A percentile compares a stretch with the other conserved stretches of the same genome.
Evolutionary conservation across 1,140 invertebrate species (phyloP).

Genomic region (Saccostrea glomerata): DNA sequence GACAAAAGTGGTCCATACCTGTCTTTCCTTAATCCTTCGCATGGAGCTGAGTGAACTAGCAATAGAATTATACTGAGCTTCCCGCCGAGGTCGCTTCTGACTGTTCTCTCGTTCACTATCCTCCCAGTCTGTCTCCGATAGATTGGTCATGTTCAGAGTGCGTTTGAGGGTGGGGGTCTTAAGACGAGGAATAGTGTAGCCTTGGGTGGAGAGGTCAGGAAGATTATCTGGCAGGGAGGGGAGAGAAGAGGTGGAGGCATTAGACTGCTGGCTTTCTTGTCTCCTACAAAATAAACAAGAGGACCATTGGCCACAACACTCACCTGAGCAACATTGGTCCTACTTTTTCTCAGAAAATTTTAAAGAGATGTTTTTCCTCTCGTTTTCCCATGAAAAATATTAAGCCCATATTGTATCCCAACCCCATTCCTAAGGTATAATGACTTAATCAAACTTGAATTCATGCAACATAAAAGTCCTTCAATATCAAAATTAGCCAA

Average conservation of each 20-base stretch:
- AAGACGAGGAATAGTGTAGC: slow-evolving; percentile 61
- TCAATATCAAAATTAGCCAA: no score
- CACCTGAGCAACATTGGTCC: not conserved
- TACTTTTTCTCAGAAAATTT: not conserved
- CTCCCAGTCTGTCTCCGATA: slow-evolving; percentile 25
- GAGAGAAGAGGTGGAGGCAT: slow-evolving; percentile 64
- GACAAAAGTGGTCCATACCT: not conserved
- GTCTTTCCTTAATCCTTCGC: slow-evolving; percentile 15
- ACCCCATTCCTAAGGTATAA: not conserved
- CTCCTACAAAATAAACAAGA: slow-evolving; percentile 53
- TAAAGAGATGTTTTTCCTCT: not conserved
- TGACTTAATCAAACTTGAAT: not conserved
- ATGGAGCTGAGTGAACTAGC: slow-evolving; percentile 60
- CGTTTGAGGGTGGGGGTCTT: slow-evolving; percentile 57
- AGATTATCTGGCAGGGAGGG: slow-evolving; percentile 61
- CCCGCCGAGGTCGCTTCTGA: slow-evolving; percentile 40
- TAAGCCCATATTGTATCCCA: not conserved
- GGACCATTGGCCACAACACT: no score
- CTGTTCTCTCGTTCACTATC: slow-evolving; percentile 1
- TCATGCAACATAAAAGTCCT: not conserved
- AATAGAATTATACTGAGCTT: slow-evolving; percentile 56
- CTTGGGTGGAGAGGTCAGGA: slow-evolving; percentile 57
- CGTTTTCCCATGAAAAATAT: not conserved
- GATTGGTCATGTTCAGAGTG: slow-evolving; percentile 13
- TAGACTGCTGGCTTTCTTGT: slow-evolving; percentile 67